A percentile compares a stretch with the other conserved stretches of the same genome.
Evolutionary conservation across 2,797 vertebrate species (phyloP).

Genomic region (Hafferia zeledoni): DNA sequence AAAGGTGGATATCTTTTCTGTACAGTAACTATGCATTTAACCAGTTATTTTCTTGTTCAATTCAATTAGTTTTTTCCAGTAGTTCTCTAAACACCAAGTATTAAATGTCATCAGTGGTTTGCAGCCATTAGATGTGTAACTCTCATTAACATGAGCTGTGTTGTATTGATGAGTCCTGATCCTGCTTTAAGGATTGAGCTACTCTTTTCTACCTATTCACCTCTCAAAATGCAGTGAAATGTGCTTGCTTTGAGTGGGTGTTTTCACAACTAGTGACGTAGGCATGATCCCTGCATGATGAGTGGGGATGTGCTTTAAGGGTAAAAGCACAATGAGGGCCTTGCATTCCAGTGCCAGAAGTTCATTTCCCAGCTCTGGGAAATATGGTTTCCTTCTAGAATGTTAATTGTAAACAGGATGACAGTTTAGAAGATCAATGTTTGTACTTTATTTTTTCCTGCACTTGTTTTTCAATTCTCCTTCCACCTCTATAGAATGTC

Average conservation of each 20-base stretch:
- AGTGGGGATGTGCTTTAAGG: background rate
- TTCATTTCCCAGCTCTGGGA: background rate
- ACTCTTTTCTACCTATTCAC: background rate
- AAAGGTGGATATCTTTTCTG: background rate
- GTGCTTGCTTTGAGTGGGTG: background rate
- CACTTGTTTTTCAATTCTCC: background rate
- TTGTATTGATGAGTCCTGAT: background rate
- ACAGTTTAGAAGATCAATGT: background rate
- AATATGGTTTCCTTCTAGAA: background rate
- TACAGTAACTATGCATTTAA: background rate
- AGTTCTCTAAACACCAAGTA: background rate
- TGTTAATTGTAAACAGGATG: background rate
- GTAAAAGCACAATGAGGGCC: background rate
- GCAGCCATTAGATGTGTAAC: background rate
- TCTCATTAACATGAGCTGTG: background rate
- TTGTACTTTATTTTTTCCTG: background rate
- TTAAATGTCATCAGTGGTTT: background rate
- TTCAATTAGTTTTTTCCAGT: background rate
- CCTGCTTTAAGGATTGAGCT: background rate
- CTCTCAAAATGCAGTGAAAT: background rate
- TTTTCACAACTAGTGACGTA: background rate
- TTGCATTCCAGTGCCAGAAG: background rate
- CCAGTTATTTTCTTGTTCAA: background rate
- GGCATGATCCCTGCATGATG: background rate
- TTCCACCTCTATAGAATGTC: background rate